Evolutionary conservation across 2,113 vertebrate genomes (phyloP), one percentile per base, ranked within the genome.

Genomic region (Arizona elegans): DNA sequence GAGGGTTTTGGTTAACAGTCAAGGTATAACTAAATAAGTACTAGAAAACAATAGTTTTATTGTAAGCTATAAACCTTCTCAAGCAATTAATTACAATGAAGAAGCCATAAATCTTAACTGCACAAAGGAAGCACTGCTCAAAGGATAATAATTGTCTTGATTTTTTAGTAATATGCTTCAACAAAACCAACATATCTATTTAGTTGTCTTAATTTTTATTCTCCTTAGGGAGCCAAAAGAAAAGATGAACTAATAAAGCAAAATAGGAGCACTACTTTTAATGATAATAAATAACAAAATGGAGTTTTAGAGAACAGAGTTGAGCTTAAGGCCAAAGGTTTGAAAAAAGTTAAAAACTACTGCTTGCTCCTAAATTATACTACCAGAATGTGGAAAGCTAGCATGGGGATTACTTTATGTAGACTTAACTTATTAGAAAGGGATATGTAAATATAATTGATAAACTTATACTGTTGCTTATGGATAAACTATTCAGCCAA

Each of bases 31-130:
- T 47, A 89, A 89, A 47, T 19, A 88, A 54, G 24, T 91, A n/a
- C 17, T 13, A 12, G 33, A 21, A n/a, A 81, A 91, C 56, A 56
- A 55, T 86, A 86, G 13, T 55, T 43, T 43, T 47, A 90, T n/a
- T 70, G 10, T 52, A 75, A 70, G 17, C 70, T 53, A 90, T 86
- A 86, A 86, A 91, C 43, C 47, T 91, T 47, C 43, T 21, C 43
- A 86, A 86, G 91, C 81, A 23, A 86, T 91, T 91, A 91, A 91
- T 81, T 90, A n/a, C 29, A 70, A 53, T 53, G 65, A 53, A 53
- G 47, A 53, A 52, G 15, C 50, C 89, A 75, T 90, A 75, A 33
- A 33, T n/a, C 24, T 23, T 90, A 53, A 33, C 17, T 13, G n/a
- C 52, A 54, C 70, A 52, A 54, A 91, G 47, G 21, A 55, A 81